Percentiles rank a stretch among this genome's conserved stretches.
Conservation (phyloP, 2,888 invertebrate species). For the Melanotus villosus region DNA sequence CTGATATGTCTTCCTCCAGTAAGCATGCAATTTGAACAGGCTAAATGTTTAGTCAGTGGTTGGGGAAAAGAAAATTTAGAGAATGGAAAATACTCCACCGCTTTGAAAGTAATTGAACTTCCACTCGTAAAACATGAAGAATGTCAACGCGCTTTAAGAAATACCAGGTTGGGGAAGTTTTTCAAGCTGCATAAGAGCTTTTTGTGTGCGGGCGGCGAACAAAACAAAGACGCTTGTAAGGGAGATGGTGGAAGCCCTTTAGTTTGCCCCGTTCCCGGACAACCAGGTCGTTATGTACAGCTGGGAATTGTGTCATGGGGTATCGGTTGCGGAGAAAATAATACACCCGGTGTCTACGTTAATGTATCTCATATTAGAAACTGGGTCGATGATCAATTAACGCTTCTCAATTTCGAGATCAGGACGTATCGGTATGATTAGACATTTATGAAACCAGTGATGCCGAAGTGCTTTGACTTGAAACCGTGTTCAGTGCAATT, state of each 20-base stretch:
- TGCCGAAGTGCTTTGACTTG: too few species aligned
- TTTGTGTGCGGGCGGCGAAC: conserved; percentile 84
- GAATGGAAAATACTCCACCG: conserved; percentile 62
- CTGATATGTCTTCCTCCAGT: conserved; percentile 75
- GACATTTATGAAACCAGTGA: too few species aligned
- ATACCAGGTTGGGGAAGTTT: conserved; percentile 76
- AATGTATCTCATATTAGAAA: conserved; percentile 65
- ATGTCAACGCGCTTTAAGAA: conserved; percentile 71
- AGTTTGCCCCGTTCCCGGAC: conserved; percentile 76
- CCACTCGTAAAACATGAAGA: conserved; percentile 71
- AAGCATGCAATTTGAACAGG: conserved; percentile 66
- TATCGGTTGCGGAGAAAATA: conserved; percentile 68
- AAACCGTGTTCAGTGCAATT: too few species aligned
- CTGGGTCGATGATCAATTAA: conserved; percentile 64
- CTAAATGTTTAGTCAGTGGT: conserved; percentile 77
- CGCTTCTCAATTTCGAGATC: not conserved
- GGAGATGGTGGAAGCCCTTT: conserved; percentile 85
- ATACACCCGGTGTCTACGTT: conserved; percentile 69
- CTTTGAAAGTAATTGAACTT: conserved; percentile 78
- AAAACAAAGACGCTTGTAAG: conserved; percentile 79
- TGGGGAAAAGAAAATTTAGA: conserved; percentile 73
- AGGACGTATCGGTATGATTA: not conserved
- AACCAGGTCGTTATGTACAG: conserved; percentile 68
- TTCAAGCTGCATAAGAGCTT: conserved; percentile 79
- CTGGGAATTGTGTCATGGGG: conserved; percentile 72